phyloP scores from a whole-genome alignment of 2,797 vertebrate genomes.

The Diplodus puntazzo region DNA sequence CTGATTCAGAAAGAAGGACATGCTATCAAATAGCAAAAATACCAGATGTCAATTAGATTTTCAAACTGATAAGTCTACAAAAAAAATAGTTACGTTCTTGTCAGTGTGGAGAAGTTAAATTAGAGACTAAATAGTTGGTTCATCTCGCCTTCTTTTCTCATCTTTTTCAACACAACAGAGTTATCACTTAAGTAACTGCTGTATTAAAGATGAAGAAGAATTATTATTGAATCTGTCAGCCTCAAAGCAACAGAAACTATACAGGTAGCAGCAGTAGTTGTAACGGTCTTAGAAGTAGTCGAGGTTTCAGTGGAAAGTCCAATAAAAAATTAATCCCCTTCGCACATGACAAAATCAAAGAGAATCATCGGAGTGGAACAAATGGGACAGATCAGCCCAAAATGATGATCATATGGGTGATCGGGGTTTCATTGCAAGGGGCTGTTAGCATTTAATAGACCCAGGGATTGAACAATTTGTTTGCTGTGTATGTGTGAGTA shows the following conservation, averaged over 20 bases:
- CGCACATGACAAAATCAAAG: constrained; percentile 37
- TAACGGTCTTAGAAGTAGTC: neutral
- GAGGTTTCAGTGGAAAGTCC: constrained; percentile 8
- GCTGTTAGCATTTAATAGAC: constrained; percentile 55
- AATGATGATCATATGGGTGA: constrained; percentile 44
- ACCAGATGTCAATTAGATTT: neutral
- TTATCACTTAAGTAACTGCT: neutral
- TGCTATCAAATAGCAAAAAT: neutral
- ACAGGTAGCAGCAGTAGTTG: neutral
- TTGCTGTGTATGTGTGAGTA: constrained; percentile 6
- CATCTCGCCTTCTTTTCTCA: neutral
- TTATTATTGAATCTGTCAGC: neutral
- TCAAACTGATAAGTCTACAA: neutral
- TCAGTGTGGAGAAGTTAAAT: neutral
- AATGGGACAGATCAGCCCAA: constrained; percentile 46
- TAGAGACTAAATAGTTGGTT: neutral
- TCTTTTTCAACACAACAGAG: neutral
- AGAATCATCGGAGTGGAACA: constrained; percentile 30
- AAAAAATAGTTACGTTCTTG: neutral
- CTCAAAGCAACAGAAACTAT: neutral
- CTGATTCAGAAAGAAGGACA: no score
- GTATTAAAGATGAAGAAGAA: neutral
- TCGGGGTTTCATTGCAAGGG: constrained; percentile 38
- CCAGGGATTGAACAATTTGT: constrained; percentile 19
- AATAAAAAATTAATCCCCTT: constrained; percentile 10